Evolutionary conservation across 2,113 vertebrate species (phyloP), one percentile per base, ranked within the genome.

Genomic region (Dermatemys mawii): DNA sequence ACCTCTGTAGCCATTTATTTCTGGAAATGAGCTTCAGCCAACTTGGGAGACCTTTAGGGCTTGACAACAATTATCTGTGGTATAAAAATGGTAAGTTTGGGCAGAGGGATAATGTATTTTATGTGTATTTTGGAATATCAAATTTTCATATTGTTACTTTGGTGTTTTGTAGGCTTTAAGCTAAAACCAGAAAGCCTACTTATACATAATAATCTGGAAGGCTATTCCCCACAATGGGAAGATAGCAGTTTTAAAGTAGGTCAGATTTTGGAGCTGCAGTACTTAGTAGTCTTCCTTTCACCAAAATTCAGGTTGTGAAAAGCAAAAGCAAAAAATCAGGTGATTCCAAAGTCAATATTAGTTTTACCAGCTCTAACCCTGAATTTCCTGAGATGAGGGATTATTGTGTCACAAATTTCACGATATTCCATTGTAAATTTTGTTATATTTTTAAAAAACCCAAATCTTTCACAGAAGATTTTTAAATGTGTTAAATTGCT

Each of bases 401-500:
- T 80, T 92, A 46, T 35, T 83, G 0, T 38, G 51, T 95, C 90
- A 92, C 84, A 90, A 35, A 87, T 88, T 26, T 26, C 22, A 44
- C 3, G 11, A 44, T 75, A 75, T 44, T 75, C 41, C 6, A 14
- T 44, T 13, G 12, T 75, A 44, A 38, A n/a, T 44, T 26, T 44
- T 75, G 93, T 91, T 83, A 2, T n/a, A n/a, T 67, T 67, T 67
- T 67, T n/a, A 2, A 19, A 76, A 90, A 95, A 86, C 88, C 93
- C 92, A 92, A 91, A 91, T 81, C 60, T 87, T 96, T 93, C 49
- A 90, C 19, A 12, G 22, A 73, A 73, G n/a, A 41, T 73, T 73
- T 41, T 75, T 70, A 67, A 67, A 88, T 94, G 51, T 49, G 75
- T 87, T 97, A 86, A 88, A 86, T 97, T 96, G 60, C 82, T 93